phyloP scores from a whole-genome alignment of 2,888 invertebrate species.

The Nemapogon koenigi region DNA sequence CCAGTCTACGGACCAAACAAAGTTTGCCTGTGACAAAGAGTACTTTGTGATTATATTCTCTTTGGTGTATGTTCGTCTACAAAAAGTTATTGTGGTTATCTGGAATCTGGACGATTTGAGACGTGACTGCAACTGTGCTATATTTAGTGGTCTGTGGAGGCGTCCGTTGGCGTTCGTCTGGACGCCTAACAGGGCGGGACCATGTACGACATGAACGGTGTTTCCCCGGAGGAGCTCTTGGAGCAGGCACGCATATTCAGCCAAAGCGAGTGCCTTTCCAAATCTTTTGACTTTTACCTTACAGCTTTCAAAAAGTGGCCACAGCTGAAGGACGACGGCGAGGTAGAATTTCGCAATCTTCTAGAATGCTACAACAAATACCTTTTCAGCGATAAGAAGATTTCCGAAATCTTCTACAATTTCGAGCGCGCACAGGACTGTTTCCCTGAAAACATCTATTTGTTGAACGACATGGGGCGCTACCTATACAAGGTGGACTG shows the following conservation, averaged over 20 bases:
- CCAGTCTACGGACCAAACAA: too few species aligned
- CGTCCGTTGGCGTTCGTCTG: too few species aligned
- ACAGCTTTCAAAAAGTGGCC: conserved; percentile 31
- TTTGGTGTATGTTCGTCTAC: too few species aligned
- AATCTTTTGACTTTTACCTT: conserved; percentile 37
- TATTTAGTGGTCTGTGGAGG: too few species aligned
- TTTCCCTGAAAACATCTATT: conserved; percentile 32
- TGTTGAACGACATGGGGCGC: conserved; percentile 43
- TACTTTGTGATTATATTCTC: too few species aligned
- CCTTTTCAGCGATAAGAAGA: conserved; percentile 23
- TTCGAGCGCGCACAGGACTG: conserved; percentile 29
- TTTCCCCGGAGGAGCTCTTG: conserved; percentile 22
- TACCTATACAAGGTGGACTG: conserved; percentile 58
- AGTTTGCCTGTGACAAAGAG: too few species aligned
- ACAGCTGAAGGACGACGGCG: conserved; percentile 23
- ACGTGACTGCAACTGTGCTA: too few species aligned
- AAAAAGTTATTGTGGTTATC: too few species aligned
- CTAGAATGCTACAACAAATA: conserved; percentile 28
- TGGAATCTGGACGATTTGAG: too few species aligned
- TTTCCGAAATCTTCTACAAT: conserved; percentile 36
- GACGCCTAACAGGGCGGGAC: too few species aligned
- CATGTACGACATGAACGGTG: too few species aligned
- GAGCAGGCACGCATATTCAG: conserved; percentile 28
- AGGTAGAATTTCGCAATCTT: conserved; percentile 32
- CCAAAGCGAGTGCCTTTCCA: conserved; percentile 25